Base-by-base conservation (phyloP, 2,797 vertebrate genomes). In the Furcifer pardalis region DNA sequence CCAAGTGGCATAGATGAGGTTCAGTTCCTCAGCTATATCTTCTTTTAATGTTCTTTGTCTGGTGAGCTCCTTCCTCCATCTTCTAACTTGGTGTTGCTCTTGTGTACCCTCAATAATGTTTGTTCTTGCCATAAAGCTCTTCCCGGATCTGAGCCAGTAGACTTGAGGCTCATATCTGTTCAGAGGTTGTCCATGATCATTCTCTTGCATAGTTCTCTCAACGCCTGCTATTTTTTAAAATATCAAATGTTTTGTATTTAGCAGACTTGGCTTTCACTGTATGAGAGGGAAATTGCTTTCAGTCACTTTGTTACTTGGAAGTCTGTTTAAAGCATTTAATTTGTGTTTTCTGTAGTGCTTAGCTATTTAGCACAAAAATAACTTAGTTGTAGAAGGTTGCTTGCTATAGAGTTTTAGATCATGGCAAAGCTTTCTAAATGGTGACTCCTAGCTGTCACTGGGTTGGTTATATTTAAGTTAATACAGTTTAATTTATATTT, bases 401-500 rank as follows among this genome's bases (percentile, higher is more conserved):
- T 2, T 60, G 59, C 25, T 3, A 0, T 40, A 42, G 60, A 21
- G 23, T 2, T 40, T 82, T 23, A 63, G 13, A n/a, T 35, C 25
- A 49, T 37, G 49, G 2, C 42, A 40, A 46, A 5, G 40, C 44
- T 69, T 32, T 52, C n/a, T 60, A 73, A 82, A 72, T 9, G 40
- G 60, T n/a, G 40, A 12, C 37, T 40, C 12, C 49, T 37, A 21
- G 23, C 25, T 65, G 25, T 40, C n/a, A 13, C 25, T 59, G 13
- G 44, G 62, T 71, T 27, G 19, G 10, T 44, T 5, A 5, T 85
- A 52, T 10, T 21, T 76, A 17, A 63, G 52, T 42, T 71, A 82
- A 69, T 71, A 68, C 35, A 89, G 60, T 74, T 90, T 88, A 85
- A 92, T 74, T 89, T 88, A 83, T 89, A 25, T 91, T 96, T 95